phyloP scores from a whole-genome alignment of 2,797 vertebrate genomes.

The Chloroceryle inda region DNA sequence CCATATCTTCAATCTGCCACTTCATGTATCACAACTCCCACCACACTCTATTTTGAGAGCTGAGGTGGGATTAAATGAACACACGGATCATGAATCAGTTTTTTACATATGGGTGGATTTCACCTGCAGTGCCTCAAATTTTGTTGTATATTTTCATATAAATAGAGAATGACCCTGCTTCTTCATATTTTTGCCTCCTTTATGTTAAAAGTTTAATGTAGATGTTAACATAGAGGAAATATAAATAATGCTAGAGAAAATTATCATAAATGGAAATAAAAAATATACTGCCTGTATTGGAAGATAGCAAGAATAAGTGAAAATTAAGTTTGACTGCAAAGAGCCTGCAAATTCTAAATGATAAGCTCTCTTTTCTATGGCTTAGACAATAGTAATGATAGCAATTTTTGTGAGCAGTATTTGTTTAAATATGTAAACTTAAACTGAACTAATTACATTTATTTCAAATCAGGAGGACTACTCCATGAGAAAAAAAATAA shows the following conservation, averaged over 20 bases:
- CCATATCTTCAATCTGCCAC: slow-evolving; percentile 62
- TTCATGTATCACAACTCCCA: slow-evolving; percentile 66
- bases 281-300: background rate
- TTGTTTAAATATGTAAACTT: background rate
- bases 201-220: background rate
- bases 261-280: background rate
- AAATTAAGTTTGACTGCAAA: background rate
- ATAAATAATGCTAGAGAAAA: background rate
- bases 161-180: background rate
- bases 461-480: background rate
- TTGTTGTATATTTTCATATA: background rate
- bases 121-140: slow-evolving; percentile 34
- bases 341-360: background rate
- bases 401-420: background rate
- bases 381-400: background rate
- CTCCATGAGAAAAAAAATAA: background rate
- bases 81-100: slow-evolving; percentile 63
- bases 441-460: background rate
- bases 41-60: slow-evolving; percentile 36
- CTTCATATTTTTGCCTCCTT: background rate
- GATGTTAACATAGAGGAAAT: background rate
- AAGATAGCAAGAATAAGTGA: background rate
- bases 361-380: background rate
- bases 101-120: slow-evolving; percentile 38
- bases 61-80: slow-evolving; percentile 59